phyloP scores from a whole-genome alignment of 2,113 vertebrate species.

The Heteronetta atricapilla region DNA sequence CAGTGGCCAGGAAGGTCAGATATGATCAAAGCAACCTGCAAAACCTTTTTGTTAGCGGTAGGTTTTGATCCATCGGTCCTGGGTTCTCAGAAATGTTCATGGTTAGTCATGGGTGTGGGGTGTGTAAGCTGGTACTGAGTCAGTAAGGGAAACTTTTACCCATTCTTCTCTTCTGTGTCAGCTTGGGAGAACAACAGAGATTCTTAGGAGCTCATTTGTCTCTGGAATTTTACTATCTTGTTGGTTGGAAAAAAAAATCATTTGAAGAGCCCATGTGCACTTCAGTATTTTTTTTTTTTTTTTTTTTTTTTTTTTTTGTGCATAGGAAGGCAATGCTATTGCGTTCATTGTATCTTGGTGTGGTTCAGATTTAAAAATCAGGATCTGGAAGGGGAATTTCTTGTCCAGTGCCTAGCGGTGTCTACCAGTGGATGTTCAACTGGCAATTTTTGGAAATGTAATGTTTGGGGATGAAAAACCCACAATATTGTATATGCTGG shows the following conservation, averaged over 20 bases:
- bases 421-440: neutral
- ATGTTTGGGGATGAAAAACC: neutral
- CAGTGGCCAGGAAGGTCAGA: neutral
- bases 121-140: neutral
- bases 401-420: too few species aligned
- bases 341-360: neutral
- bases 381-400: neutral
- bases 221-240: neutral
- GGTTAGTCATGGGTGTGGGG: neutral
- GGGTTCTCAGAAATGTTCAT: neutral
- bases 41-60: neutral
- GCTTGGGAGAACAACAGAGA: neutral
- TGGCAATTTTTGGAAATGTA: neutral
- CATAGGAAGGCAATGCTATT: neutral
- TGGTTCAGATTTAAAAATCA: neutral
- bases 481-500: rapidly evolving
- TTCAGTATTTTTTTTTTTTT: neutral
- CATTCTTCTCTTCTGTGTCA: rapidly evolving
- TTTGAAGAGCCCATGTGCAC: neutral
- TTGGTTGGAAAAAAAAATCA: neutral
- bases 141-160: neutral
- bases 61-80: rapidly evolving
- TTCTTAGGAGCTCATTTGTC: neutral
- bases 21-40: neutral
- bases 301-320: neutral